phyloP scores from a whole-genome alignment of 2,888 invertebrate species.

The Pasiphila rectangulata region DNA sequence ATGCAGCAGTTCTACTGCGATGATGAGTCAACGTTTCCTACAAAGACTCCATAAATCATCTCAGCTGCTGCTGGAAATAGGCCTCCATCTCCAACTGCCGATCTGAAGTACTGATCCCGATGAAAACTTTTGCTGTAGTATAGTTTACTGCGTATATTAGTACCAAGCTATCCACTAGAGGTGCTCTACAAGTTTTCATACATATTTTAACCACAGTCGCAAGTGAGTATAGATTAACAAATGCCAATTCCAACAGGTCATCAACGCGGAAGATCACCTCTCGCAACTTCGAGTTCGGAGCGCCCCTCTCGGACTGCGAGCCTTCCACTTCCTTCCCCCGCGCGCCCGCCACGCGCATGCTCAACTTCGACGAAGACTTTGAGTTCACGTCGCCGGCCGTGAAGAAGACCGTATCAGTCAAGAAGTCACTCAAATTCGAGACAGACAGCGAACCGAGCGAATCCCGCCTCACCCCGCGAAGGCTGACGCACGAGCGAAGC shows the following conservation, averaged over 20 bases:
- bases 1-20: too few species aligned
- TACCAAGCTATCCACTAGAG: not conserved
- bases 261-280: constrained; percentile 51
- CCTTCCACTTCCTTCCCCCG: constrained; percentile 68
- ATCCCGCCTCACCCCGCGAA: not conserved
- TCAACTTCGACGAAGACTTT: constrained; percentile 68
- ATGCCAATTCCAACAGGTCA: not conserved
- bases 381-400: constrained; percentile 67
- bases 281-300: constrained; percentile 68
- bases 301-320: constrained; percentile 64
- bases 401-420: constrained; percentile 54
- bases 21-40: too few species aligned
- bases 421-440: constrained; percentile 65
- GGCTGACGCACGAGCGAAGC: constrained; percentile 52
- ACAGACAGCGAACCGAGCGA: constrained; percentile 43
- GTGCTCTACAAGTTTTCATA: too few species aligned
- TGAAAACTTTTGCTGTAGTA: too few species aligned
- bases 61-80: too few species aligned
- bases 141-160: too few species aligned
- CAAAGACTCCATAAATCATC: too few species aligned
- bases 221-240: too few species aligned
- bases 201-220: too few species aligned
- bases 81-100: too few species aligned
- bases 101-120: too few species aligned
- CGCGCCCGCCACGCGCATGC: constrained; percentile 62